Evolutionary conservation across 2,888 invertebrate genomes (phyloP).

Genomic region (Girardia tigrina): DNA sequence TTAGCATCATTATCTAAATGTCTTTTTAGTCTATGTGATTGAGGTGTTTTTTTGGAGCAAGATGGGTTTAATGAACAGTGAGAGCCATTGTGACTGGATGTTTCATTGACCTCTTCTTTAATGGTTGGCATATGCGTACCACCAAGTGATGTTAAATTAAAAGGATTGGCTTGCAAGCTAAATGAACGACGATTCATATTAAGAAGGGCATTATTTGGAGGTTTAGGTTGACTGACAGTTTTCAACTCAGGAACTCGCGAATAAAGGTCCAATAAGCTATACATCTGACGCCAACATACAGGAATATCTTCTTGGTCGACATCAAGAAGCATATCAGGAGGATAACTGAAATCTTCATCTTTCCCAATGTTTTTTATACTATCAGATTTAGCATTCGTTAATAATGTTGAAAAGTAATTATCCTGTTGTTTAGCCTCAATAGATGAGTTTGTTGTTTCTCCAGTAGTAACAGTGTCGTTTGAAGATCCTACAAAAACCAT

Average conservation of each 20-base stretch:
- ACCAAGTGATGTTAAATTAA: not conserved
- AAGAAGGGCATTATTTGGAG: not conserved
- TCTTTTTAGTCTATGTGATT: not conserved
- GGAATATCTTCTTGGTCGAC: conserved; percentile 53
- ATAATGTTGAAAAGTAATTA: not conserved
- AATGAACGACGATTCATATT: conserved; percentile 3
- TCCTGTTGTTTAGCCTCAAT: not conserved
- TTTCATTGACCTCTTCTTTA: not conserved
- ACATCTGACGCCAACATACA: conserved; percentile 83
- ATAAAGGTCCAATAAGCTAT: conserved; percentile 75
- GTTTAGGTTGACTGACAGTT: conserved; percentile 55
- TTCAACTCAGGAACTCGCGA: conserved; percentile 86
- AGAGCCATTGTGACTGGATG: not conserved
- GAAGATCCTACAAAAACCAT: conserved; percentile 21
- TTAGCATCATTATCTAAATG: conserved; percentile 1
- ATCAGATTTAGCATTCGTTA: not conserved
- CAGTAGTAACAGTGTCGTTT: conserved; percentile 28
- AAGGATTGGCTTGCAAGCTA: not conserved
- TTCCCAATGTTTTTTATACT: not conserved
- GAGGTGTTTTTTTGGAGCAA: not conserved
- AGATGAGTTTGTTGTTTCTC: not conserved
- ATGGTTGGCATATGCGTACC: not conserved
- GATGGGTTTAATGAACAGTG: not conserved
- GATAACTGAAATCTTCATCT: not conserved
- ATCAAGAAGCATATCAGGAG: not conserved